Evolutionary conservation across 2,888 invertebrate genomes (phyloP), one percentile per base, ranked within the genome.

Genomic region (Drosophila neonasuta): DNA sequence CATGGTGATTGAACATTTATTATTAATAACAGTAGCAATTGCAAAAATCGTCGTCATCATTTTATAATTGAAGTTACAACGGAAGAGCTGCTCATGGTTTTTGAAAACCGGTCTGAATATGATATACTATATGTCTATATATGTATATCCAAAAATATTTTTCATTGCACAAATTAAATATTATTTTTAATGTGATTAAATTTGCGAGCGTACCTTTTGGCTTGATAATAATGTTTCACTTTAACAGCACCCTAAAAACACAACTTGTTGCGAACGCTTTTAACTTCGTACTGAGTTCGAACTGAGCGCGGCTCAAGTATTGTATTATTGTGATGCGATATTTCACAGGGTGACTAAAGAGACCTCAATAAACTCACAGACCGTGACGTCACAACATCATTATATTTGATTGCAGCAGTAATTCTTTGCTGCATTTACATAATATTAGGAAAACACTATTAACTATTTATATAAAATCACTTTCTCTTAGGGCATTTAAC

Each of bases 131-230:
- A 41, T 2, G 8, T 15, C 4, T 15, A 7, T 41, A 15, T 41
- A 15, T 15, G 15, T 15, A 41, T 41, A 11, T 39, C 7, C 3
- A 41, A 32, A 29, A 24, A 24, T 24, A 24, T 44, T 48, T 50
- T 10, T 24, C 41, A 34, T 15, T 46, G 24, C 42, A 32, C 55
- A 50, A 39, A 20, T 29, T 1, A 55, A 34, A 70, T 44, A 49
- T 46, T 56, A 60, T 39, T 41, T 41, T 36, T 45, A 29, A 57
- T 52, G 39, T 45, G 69, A 51, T 62, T 52, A 4, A 50, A 30
- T 68, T 24, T 44, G 32, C 44, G 24, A 49, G 48, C 41, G 56
- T 73, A 73, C 73, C 75, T 71, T 58, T 62, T 59, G 49, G 24
- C 29, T 56, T 58, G 24, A 45, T 42, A 45, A 39, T 46, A 50